Base-by-base conservation (phyloP, 2,113 vertebrate species). In the Tachysurus vachellii region DNA sequence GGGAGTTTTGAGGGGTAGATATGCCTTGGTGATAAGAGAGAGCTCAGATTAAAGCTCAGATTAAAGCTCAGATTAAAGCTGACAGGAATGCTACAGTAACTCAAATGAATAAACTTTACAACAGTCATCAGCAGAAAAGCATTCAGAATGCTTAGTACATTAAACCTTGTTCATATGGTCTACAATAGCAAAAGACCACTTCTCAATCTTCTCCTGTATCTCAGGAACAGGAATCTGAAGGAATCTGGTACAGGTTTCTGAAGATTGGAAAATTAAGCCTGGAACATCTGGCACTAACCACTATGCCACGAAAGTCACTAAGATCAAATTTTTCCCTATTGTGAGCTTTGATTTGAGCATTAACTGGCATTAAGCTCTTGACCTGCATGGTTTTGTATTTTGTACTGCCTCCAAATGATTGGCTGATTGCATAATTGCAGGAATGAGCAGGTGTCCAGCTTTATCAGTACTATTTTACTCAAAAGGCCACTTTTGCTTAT, bases 381-480 rank as follows among this genome's bases (percentile, higher is more conserved):
- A 42, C 31, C 31, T 61, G 56, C 17, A 21, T 57, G 9, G 4
- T 56, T 56, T 31, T 19, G 76, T 19, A 6, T 0, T 59, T 54
- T 42, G 75, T 11, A 0, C 26, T 54, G 75, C 47, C 53, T 13
- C 47, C 19, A 44, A 36, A 28, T 59, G 54, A 42, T 42, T 80
- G 77, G 79, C 79, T 80, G 53, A 42, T 44, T 61, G 36, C 11
- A 81, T 61, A 81, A 81, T 81, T 36, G 77, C 28, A 23, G 10
- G 3, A 80, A 80, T 19, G 53, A 80, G 77, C 56, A 81, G 36
- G 11, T 44, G 31, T 42, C 31, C 21, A 61, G 56, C 10, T 26
- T 81, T 7, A 61, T 42, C 11, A 50, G 47, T 50, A 23, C 2
- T 56, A 80, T 31, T 57, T 36, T 10, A 28, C 10, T 57, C 0